Evolutionary conservation across 2,113 vertebrate genomes (phyloP).

Genomic region (Halcyon malimbica): DNA sequence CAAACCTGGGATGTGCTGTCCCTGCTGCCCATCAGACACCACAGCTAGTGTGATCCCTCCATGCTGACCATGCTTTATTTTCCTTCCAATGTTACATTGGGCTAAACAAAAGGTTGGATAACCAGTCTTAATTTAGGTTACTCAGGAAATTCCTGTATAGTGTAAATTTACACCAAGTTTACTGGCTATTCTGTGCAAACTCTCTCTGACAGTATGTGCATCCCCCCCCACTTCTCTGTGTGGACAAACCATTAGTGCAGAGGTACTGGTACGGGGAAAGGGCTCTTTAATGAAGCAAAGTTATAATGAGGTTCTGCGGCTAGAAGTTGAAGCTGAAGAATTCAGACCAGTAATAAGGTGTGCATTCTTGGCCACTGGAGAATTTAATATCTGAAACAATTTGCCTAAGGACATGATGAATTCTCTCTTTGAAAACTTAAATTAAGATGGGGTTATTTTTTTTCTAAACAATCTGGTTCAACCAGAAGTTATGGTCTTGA

Average conservation of each 20-base stretch:
- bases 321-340: conserved; percentile 54
- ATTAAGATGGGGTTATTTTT: conserved; percentile 34
- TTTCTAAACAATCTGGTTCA: conserved; percentile 51
- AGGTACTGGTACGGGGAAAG: not conserved
- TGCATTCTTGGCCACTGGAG: conserved; percentile 57
- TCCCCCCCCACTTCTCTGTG: not conserved
- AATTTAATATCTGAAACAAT: conserved; percentile 69
- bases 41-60: not conserved
- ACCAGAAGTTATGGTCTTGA: conserved; percentile 54
- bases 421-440: conserved; percentile 63
- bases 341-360: conserved; percentile 59
- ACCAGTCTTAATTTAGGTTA: not conserved
- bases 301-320: conserved; percentile 34
- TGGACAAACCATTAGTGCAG: not conserved
- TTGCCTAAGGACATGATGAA: conserved; percentile 46
- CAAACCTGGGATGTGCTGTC: not conserved
- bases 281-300: not conserved
- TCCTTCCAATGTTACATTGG: not conserved
- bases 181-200: accelerated
- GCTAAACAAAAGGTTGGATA: not conserved
- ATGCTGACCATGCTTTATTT: not conserved
- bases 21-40: accelerated
- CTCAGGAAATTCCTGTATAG: not conserved
- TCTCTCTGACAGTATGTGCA: not conserved
- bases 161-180: not conserved